Percentiles rank a stretch among this genome's conserved stretches.
phyloP scores from a whole-genome alignment of 1,140 invertebrate genomes.

The Samia ricini region DNA sequence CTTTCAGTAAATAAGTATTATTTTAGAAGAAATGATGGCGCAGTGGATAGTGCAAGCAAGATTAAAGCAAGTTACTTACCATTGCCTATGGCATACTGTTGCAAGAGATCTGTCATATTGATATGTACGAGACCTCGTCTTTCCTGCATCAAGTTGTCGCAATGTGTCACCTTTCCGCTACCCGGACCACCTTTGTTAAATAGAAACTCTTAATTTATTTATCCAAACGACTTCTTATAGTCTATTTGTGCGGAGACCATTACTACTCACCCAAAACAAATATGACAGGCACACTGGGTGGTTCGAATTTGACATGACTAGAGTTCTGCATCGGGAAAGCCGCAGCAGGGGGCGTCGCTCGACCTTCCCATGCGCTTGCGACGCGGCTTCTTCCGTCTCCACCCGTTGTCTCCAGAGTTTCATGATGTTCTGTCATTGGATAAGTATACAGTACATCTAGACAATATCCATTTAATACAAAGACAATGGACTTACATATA shows the following conservation, averaged over 20 bases:
- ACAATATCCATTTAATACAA: not conserved
- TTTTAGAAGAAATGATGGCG: too few relatives aligned
- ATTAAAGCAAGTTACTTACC: conserved; percentile 73
- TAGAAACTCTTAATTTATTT: not conserved
- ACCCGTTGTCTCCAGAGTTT: conserved; percentile 82
- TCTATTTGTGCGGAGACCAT: too few relatives aligned
- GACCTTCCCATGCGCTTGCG: conserved; percentile 65
- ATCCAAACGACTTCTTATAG: not conserved
- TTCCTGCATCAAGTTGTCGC: conserved; percentile 92
- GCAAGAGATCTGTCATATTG: conserved; percentile 93
- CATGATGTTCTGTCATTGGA: conserved; percentile 60
- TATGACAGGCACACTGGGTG: conserved; percentile 90
- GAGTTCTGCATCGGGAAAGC: conserved; percentile 86
- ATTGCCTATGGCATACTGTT: conserved; percentile 92
- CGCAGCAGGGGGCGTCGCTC: conserved; percentile 80
- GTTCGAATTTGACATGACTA: conserved; percentile 88
- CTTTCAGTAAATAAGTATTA: too few relatives aligned
- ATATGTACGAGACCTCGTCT: conserved; percentile 90
- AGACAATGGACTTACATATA: too few relatives aligned
- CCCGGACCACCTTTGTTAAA: conserved; percentile 86
- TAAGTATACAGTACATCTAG: not conserved
- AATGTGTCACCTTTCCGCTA: conserved; percentile 95
- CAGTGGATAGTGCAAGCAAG: too few relatives aligned
- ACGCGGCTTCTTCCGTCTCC: conserved; percentile 79
- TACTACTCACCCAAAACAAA: conserved; percentile 86